A percentile compares a stretch with the other conserved stretches of the same genome.
These are phyloP conservation scores for Aspidoscelis tigris DNA, from an alignment of 2,113 vertebrate species.

Conservation along the genomic window DNA sequence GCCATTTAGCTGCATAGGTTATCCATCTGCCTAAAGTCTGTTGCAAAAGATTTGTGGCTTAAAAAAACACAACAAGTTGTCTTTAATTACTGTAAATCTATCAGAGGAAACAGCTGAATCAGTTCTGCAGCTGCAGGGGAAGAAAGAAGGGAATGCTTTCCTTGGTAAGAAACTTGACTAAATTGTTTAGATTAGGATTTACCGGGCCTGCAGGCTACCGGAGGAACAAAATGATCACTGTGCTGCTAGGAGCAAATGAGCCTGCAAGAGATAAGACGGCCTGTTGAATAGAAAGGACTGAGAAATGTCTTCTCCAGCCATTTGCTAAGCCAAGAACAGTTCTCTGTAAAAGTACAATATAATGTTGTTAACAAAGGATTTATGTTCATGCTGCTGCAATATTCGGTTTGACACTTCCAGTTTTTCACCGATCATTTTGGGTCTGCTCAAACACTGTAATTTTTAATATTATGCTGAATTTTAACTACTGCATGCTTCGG, in stretches of 20 bases:
- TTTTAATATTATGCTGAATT: background rate
- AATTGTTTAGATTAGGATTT: conserved; percentile 67
- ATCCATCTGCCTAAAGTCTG: conserved; percentile 56
- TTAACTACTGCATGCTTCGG: too few relatives aligned
- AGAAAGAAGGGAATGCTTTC: conserved; percentile 47
- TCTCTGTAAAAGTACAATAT: background rate
- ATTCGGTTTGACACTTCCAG: background rate
- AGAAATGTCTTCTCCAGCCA: conserved; percentile 13
- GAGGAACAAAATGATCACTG: conserved; percentile 55
- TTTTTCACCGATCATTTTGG: background rate
- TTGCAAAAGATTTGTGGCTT: conserved; percentile 65
- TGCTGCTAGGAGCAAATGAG: conserved; percentile 39
- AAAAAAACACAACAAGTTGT: conserved; percentile 60
- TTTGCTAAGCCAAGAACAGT: conserved; percentile 16
- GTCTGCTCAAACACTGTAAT: too few relatives aligned
- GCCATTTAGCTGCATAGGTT: conserved; percentile 32
- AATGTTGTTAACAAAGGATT: background rate
- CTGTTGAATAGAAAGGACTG: conserved; percentile 20
- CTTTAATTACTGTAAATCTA: conserved; percentile 65
- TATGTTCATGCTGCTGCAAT: background rate
- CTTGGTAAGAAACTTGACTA: conserved; percentile 51
- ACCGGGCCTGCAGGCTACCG: conserved; percentile 46
- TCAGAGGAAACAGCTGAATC: conserved; percentile 60
- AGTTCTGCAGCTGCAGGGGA: conserved; percentile 50
- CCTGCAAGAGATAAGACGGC: conserved; percentile 46